Evolutionary conservation across 2,113 vertebrate species (phyloP).

Genomic region (Sterna hirundo): DNA sequence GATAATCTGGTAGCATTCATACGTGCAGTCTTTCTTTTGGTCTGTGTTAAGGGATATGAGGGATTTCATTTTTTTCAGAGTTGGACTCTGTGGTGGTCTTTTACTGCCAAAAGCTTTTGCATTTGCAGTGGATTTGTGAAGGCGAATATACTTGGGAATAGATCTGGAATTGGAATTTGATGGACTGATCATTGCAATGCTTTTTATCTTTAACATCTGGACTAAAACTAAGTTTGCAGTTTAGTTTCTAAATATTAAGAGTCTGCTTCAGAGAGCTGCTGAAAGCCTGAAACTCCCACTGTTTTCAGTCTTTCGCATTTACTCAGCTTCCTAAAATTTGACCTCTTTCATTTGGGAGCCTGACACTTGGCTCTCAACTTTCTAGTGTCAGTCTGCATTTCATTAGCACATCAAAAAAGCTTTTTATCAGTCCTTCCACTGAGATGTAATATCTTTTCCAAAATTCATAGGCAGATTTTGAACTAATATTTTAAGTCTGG

Average conservation of each 20-base stretch:
- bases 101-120: not conserved
- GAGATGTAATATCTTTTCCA: not conserved
- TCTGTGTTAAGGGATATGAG: not conserved
- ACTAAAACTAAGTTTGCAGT: not conserved
- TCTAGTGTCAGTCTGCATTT: not conserved
- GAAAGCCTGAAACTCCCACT: not conserved
- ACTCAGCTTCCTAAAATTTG: constrained; percentile 1
- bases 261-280: not conserved
- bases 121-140: not conserved
- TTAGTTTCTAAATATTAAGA: not conserved
- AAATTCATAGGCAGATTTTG: not conserved
- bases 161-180: not conserved
- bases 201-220: not conserved
- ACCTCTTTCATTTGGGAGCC: not conserved
- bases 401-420: not conserved
- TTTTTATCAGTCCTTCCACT: not conserved
- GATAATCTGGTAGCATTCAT: not conserved
- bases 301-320: not conserved
- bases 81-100: not conserved
- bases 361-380: not conserved
- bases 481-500: not conserved
- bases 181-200: not conserved
- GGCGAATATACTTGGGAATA: not conserved
- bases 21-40: not conserved
- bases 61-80: not conserved